A percentile compares a stretch with the other conserved stretches of the same genome.
Evolutionary conservation across 2,888 invertebrate species (phyloP).

Genomic region (Hylaea fasciaria): DNA sequence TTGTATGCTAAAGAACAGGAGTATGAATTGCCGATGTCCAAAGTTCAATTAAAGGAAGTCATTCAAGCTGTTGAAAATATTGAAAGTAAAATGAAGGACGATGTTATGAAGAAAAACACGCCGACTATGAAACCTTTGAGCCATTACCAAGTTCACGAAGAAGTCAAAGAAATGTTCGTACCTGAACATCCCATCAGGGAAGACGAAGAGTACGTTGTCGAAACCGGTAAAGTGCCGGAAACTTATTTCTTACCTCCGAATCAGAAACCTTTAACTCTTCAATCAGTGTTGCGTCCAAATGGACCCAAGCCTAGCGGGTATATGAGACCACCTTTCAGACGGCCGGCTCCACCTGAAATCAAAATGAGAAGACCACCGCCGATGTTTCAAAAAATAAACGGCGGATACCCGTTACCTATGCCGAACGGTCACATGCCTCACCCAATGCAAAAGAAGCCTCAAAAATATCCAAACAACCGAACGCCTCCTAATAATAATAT

Average conservation of each 20-base stretch:
- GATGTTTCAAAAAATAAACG: conserved; percentile 59
- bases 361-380: conserved; percentile 70
- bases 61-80: conserved; percentile 75
- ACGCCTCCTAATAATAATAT: conserved; percentile 57
- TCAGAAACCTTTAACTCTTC: conserved; percentile 76
- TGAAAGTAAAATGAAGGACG: conserved; percentile 69
- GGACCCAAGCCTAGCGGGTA: conserved; percentile 60
- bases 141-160: conserved; percentile 74
- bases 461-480: conserved; percentile 57
- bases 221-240: conserved; percentile 62
- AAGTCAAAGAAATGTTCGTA: conserved; percentile 62
- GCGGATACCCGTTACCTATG: conserved; percentile 69
- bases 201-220: conserved; percentile 71
- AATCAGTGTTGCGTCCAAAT: conserved; percentile 73
- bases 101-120: conserved; percentile 54
- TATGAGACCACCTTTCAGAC: conserved; percentile 69
- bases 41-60: conserved; percentile 75
- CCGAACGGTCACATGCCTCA: conserved; percentile 62
- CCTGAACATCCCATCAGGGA: conserved; percentile 70
- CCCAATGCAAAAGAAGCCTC: conserved; percentile 60
- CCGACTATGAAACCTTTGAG: conserved; percentile 43
- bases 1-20: conserved; percentile 62
- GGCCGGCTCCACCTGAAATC: conserved; percentile 78
- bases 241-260: conserved; percentile 68
- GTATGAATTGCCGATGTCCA: conserved; percentile 77